These are phyloP conservation scores for Nansenia antarctica DNA, from an alignment of 2,113 vertebrate species.

Conservation along the genomic window DNA sequence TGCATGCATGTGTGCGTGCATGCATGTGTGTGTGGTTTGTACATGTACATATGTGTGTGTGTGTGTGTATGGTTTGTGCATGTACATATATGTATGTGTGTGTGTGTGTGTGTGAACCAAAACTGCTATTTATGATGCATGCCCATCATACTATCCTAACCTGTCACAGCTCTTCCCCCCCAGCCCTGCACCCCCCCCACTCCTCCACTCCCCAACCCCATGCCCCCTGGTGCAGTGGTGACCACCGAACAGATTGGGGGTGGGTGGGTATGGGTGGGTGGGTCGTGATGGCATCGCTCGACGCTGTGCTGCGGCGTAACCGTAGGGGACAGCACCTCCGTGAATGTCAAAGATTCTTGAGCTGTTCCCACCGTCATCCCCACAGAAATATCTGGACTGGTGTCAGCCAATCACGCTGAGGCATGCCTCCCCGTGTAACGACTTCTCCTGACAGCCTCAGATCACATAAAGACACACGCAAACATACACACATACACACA, in stretches of 20 bases:
- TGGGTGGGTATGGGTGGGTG: slow-evolving; percentile 31
- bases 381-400: slow-evolving; percentile 74
- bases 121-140: slow-evolving; percentile 68
- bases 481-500: no score
- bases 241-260: slow-evolving; percentile 82
- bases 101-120: slow-evolving; percentile 55
- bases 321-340: slow-evolving; percentile 72
- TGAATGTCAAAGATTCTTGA: slow-evolving; percentile 84
- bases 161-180: slow-evolving; percentile 74
- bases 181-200: slow-evolving; percentile 62
- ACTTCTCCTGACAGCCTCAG: slow-evolving; percentile 48
- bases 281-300: slow-evolving; percentile 20
- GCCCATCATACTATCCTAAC: slow-evolving; percentile 67
- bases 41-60: not conserved
- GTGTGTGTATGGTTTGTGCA: slow-evolving; percentile 6
- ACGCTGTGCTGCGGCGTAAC: slow-evolving; percentile 66
- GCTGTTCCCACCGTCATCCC: slow-evolving; percentile 50
- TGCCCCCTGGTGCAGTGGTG: slow-evolving; percentile 69
- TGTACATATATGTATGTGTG: slow-evolving; percentile 2
- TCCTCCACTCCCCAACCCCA: not conserved
- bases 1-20: not conserved
- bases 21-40: slow-evolving; percentile 6
- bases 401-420: slow-evolving; percentile 59
- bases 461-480: not conserved
- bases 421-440: slow-evolving; percentile 39